phyloP scores from a whole-genome alignment of 2,888 invertebrate genomes.

The Spisula solida region DNA sequence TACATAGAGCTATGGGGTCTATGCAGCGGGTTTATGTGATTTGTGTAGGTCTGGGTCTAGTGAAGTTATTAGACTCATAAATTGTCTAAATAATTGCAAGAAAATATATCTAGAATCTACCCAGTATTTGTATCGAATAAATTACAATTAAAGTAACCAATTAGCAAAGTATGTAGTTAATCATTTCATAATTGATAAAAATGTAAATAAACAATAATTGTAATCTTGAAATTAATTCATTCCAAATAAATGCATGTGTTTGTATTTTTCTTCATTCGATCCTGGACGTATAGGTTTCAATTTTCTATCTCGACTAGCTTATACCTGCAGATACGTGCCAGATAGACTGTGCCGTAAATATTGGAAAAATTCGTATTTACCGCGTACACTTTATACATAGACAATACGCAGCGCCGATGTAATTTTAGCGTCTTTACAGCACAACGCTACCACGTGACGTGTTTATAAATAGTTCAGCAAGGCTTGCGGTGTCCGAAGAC shows the following conservation, averaged over 20 bases:
- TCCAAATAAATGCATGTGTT: no score
- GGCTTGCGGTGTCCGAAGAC: conserved; percentile 29
- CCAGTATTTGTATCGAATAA: no score
- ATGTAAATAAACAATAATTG: neutral
- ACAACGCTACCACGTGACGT: conserved; percentile 50
- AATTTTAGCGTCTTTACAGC: conserved; percentile 43
- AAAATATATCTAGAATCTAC: no score
- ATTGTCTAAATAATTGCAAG: no score
- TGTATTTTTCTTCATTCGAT: no score
- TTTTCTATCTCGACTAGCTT: conserved; percentile 17
- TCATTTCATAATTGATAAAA: neutral
- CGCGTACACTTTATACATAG: conserved; percentile 1
- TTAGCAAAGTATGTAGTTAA: neutral
- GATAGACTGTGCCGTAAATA: conserved; percentile 27
- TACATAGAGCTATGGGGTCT: no score
- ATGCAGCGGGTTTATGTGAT: no score
- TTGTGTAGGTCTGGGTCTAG: no score
- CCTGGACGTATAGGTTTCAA: neutral
- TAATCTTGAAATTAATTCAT: no score
- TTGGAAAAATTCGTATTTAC: conserved; percentile 26
- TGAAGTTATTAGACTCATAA: no score
- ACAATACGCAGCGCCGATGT: neutral
- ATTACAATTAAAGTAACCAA: neutral
- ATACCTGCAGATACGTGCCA: conserved; percentile 37
- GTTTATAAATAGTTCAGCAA: conserved; percentile 48